Percentiles rank a stretch among this genome's conserved stretches.
Evolutionary conservation across 2,113 vertebrate species (phyloP).

Genomic region (Ginglymostoma cirratum): DNA sequence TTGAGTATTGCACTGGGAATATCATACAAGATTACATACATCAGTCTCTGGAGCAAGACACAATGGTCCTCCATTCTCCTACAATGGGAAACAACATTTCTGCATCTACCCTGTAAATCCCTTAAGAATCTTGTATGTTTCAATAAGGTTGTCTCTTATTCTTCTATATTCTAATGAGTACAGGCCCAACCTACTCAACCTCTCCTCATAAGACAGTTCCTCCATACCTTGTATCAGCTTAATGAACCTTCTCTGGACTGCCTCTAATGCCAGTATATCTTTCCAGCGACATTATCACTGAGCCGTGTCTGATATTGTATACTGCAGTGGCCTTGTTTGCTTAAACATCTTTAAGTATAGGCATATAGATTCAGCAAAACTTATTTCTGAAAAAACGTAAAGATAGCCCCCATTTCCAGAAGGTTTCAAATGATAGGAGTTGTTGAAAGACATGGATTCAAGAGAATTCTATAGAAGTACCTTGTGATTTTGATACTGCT

Average conservation of each 20-base stretch:
- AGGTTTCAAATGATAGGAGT: background rate
- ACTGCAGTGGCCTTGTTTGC: background rate
- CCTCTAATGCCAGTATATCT: too few species aligned
- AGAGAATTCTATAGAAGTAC: too few species aligned
- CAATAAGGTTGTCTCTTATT: too few species aligned
- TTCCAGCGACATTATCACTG: background rate
- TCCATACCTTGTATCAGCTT: too few species aligned
- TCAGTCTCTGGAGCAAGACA: background rate
- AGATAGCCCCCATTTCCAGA: background rate
- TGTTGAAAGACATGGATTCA: background rate
- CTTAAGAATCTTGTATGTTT: too few species aligned
- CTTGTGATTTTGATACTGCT: background rate
- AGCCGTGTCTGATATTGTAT: background rate
- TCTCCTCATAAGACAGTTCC: too few species aligned
- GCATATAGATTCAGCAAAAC: background rate
- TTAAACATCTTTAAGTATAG: background rate
- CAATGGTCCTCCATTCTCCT: too few species aligned
- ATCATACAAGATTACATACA: background rate
- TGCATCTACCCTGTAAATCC: too few species aligned
- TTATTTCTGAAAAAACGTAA: background rate
- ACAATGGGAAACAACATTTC: too few species aligned
- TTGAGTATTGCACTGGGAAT: background rate
- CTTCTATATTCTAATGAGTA: too few species aligned
- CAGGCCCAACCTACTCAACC: too few species aligned
- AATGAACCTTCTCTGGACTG: too few species aligned